A percentile compares a stretch with the other conserved stretches of the same genome.
Evolutionary conservation across 2,113 vertebrate genomes (phyloP).

Genomic region (Dasyornis broadbenti): DNA sequence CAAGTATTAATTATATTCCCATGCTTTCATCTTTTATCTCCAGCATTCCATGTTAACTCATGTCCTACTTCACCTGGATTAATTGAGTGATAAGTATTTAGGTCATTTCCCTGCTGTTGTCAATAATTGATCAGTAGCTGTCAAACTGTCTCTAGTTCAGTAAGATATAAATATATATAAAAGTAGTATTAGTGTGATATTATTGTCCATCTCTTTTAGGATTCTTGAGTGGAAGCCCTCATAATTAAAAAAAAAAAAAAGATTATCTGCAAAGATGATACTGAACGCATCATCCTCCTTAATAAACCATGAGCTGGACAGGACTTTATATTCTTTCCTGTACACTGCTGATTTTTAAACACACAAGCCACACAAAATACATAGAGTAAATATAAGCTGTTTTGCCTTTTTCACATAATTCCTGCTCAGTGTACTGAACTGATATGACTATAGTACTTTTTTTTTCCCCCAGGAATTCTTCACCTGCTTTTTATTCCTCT

Average conservation of each 20-base stretch:
- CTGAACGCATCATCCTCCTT: not conserved
- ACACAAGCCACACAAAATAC: not conserved
- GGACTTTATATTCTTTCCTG: not conserved
- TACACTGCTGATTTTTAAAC: not conserved
- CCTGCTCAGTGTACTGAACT: not conserved
- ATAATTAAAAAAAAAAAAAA: not conserved
- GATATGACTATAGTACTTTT: not conserved
- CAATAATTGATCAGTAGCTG: not conserved
- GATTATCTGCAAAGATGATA: not conserved
- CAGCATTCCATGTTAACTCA: not conserved
- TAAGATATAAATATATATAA: not conserved
- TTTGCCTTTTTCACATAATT: not conserved
- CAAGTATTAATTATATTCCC: constrained; percentile 20
- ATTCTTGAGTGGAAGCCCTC: not conserved
- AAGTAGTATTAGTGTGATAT: not conserved
- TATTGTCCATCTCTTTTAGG: not conserved
- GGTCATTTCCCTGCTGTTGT: not conserved
- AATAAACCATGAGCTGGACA: not conserved
- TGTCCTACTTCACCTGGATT: not conserved
- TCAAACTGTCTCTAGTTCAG: not conserved
- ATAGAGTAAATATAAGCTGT: not conserved
- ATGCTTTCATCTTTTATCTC: constrained; percentile 45
- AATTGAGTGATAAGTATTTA: not conserved
- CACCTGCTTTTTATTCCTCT: not conserved
- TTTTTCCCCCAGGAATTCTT: not conserved